Evolutionary conservation across 2,113 vertebrate genomes (phyloP), one percentile per base, ranked within the genome.

Genomic region (Archilochus colubris): DNA sequence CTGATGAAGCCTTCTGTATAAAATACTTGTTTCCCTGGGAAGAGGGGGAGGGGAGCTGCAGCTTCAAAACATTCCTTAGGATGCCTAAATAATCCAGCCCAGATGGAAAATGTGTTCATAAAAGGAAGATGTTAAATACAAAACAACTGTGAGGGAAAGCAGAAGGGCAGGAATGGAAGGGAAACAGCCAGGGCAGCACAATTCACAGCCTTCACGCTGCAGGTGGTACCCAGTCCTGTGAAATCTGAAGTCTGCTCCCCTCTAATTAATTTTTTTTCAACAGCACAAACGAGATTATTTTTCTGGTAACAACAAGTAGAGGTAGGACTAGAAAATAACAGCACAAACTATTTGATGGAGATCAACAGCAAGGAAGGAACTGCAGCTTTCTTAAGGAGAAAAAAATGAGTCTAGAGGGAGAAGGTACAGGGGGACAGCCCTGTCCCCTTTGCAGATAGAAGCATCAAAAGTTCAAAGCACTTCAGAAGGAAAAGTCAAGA

Each of bases 31-130:
- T 89, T 80, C 38, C 38, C 54, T 1, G 3, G 59, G 64, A 62
- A 89, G 46, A 82, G 36, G 30, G 40, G 74, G 62, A 89, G 19
- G 66, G 55, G 19, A 86, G 14, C 64, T 9, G 15, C 36, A 53
- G 83, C 55, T 88, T 75, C 40, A 44, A 86, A 83, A 62, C 68
- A 30, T 88, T 79, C 91, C 50, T 61, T 14, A 40, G 57, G 75
- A 91, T 69, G 66, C 67, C 51, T 21, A 61, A 93, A 94, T 77
- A 73, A 92, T 74, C 76, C 67, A 44, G 23, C 50, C 82, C 91
- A 90, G 94, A 82, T 80, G 91, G 91, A 59, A 93, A 90, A 86
- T 1, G 36, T 2, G 79, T 10, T 86, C 55, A 24, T 46, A 20
- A 82, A 82, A 80, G 58, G 75, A 72, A 62, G 51, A 69, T 50